phyloP scores from a whole-genome alignment of 2,797 vertebrate genomes.

The Hipposideros larvatus region DNA sequence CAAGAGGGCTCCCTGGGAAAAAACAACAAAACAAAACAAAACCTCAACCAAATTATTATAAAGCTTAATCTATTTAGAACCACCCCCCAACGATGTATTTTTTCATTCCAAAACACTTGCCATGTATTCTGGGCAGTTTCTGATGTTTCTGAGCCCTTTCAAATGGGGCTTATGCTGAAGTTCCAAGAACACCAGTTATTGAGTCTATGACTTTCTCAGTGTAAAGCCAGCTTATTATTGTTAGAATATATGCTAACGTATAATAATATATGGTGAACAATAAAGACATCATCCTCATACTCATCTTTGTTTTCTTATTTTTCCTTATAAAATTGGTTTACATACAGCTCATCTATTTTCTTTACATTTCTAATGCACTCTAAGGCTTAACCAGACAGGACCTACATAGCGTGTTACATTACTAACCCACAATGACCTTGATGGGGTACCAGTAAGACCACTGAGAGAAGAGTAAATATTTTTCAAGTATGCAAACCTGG shows the following conservation, averaged over 20 bases:
- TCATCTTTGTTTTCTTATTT: background rate
- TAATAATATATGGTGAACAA: background rate
- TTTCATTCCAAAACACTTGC: background rate
- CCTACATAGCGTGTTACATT: background rate
- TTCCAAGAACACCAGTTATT: background rate
- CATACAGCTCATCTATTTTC: background rate
- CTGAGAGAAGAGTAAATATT: background rate
- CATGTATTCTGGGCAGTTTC: background rate
- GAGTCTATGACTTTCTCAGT: background rate
- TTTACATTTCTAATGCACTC: background rate
- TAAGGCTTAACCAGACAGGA: background rate
- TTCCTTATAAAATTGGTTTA: background rate
- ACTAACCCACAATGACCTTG: background rate
- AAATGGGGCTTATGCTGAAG: background rate
- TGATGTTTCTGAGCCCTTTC: background rate
- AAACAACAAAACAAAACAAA: background rate
- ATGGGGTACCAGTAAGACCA: background rate
- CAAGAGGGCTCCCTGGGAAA: slow-evolving; percentile 78
- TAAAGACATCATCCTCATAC: background rate
- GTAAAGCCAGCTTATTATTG: background rate
- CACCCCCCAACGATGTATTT: background rate
- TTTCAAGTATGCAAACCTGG: background rate
- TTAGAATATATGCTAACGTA: background rate
- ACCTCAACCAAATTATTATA: background rate
- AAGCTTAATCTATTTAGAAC: slow-evolving; percentile 38